A percentile compares a stretch with the other conserved stretches of the same genome.
Evolutionary conservation across 2,113 vertebrate species (phyloP).

Genomic region (Malurus alboscapulatus): DNA sequence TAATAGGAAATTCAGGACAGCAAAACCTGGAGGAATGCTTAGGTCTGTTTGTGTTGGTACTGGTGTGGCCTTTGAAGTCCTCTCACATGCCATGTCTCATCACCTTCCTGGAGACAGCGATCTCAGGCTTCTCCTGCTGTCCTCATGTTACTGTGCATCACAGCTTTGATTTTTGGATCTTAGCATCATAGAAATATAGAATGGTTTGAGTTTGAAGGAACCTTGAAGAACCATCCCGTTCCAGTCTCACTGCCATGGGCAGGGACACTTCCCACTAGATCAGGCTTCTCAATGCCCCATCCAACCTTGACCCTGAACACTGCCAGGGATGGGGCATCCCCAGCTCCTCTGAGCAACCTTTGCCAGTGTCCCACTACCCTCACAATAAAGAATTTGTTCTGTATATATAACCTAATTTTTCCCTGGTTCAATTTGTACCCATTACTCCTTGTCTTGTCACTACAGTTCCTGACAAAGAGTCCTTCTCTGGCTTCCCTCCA

Average conservation of each 20-base stretch:
- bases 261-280: background rate
- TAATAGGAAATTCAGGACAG: background rate
- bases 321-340: background rate
- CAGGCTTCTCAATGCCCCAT: background rate
- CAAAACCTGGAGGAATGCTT: background rate
- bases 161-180: background rate
- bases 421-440: rapidly evolving
- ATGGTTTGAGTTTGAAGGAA: background rate
- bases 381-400: background rate
- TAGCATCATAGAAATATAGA: background rate
- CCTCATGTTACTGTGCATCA: background rate
- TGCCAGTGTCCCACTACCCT: no score
- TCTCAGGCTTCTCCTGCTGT: background rate
- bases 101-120: background rate
- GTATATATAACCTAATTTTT: background rate
- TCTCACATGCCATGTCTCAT: rapidly evolving
- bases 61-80: background rate
- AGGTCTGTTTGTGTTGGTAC: background rate
- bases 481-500: background rate
- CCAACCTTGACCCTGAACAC: background rate
- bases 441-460: background rate
- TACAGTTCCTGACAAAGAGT: background rate
- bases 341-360: background rate
- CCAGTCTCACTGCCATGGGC: background rate
- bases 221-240: background rate